Conservation (phyloP, 64 coral and sea anemone species). For the Hydrozoanthus tunicans region DNA sequence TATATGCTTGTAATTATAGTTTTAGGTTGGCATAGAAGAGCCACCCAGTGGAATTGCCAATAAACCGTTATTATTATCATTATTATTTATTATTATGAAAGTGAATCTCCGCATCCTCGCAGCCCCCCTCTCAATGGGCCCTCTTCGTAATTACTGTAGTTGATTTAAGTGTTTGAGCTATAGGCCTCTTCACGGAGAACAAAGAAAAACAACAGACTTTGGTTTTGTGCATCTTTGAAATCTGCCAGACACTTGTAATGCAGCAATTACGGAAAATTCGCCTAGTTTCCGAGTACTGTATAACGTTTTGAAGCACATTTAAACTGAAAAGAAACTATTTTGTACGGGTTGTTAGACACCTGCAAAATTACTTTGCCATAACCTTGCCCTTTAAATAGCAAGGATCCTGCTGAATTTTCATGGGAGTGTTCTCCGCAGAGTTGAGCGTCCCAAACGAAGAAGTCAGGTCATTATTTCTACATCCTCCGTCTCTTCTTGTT, state of each 20-base stretch:
- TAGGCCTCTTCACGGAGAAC: too few species aligned
- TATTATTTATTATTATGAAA: too few species aligned
- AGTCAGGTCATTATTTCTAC: background rate
- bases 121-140: too few species aligned
- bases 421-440: background rate
- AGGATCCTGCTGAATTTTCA: background rate
- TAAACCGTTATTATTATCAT: too few species aligned
- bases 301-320: background rate
- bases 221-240: background rate
- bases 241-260: background rate
- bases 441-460: background rate
- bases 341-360: background rate
- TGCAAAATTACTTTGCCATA: background rate
- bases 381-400: background rate
- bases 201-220: background rate
- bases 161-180: too few species aligned
- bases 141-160: too few species aligned
- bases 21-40: too few species aligned
- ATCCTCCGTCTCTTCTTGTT: background rate
- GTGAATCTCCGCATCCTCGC: too few species aligned
- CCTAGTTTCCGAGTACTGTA: background rate
- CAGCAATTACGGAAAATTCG: background rate
- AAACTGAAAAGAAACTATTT: background rate
- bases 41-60: too few species aligned
- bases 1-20: too few species aligned